Evolutionary conservation across 2,113 vertebrate genomes (phyloP).

Genomic region (Platanista minor): DNA sequence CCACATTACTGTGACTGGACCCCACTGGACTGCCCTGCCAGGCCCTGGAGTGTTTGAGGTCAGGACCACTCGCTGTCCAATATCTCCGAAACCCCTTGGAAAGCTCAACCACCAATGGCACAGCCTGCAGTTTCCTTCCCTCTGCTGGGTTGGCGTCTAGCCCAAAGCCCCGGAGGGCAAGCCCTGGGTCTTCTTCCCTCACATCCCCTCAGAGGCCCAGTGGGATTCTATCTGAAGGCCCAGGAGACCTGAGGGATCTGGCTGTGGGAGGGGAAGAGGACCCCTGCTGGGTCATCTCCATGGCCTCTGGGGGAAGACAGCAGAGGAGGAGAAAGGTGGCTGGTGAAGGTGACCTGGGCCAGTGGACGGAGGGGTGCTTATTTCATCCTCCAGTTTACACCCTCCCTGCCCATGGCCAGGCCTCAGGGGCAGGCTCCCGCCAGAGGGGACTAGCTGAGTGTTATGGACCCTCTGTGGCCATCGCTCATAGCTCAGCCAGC

Average conservation of each 20-base stretch:
- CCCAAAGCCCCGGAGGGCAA: background rate
- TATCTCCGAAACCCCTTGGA: background rate
- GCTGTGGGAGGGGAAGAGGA: background rate
- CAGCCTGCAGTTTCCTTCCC: background rate
- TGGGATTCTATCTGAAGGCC: background rate
- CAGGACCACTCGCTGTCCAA: background rate
- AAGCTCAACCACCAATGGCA: too few species aligned
- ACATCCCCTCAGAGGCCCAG: background rate
- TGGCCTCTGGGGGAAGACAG: background rate
- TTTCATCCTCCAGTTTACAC: background rate
- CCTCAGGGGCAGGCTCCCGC: background rate
- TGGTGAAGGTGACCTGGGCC: background rate
- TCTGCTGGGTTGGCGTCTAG: background rate
- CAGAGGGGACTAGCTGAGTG: background rate
- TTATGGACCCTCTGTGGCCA: background rate
- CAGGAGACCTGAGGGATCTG: background rate
- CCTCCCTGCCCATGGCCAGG: background rate
- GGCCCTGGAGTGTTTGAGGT: background rate
- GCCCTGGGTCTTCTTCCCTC: background rate
- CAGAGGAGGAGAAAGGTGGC: background rate
- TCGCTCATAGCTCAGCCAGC: background rate
- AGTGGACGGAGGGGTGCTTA: background rate
- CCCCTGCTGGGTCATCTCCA: background rate
- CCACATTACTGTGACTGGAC: background rate
- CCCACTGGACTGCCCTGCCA: background rate